A percentile compares a stretch with the other conserved stretches of the same genome.
phyloP scores from a whole-genome alignment of 2,113 vertebrate genomes.

The Tenebrosternarchus preto region DNA sequence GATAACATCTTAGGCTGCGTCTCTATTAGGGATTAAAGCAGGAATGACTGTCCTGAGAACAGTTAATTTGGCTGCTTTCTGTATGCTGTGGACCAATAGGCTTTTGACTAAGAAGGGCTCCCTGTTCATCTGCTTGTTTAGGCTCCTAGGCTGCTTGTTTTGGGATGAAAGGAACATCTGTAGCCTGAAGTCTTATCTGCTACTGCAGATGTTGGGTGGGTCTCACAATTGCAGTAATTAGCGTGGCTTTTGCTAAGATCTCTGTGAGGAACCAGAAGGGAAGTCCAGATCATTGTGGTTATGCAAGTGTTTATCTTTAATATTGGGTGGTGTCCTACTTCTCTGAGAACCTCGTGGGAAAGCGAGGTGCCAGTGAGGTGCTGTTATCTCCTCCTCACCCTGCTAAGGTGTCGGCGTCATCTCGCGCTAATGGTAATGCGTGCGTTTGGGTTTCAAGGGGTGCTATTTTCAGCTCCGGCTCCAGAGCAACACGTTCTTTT shows the following conservation, averaged over 20 bases:
- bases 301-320: neutral
- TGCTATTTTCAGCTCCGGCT: slow-evolving; percentile 43
- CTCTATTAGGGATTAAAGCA: neutral
- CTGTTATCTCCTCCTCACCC: neutral
- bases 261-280: neutral
- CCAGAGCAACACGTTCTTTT: too few species aligned
- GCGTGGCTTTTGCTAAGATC: neutral
- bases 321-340: neutral
- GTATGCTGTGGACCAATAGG: neutral
- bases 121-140: too few species aligned
- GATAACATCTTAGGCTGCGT: neutral
- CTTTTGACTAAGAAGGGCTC: neutral
- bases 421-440: too few species aligned
- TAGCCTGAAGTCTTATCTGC: neutral
- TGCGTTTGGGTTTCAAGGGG: neutral
- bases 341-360: neutral
- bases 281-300: neutral
- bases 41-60: neutral
- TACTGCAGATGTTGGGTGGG: neutral
- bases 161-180: neutral
- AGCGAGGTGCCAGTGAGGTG: neutral
- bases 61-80: neutral
- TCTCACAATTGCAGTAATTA: neutral
- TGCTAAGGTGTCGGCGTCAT: neutral
- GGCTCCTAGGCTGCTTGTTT: neutral